Conservation (phyloP, 1,140 invertebrate species). For the Tyrophagus putrescentiae region DNA sequence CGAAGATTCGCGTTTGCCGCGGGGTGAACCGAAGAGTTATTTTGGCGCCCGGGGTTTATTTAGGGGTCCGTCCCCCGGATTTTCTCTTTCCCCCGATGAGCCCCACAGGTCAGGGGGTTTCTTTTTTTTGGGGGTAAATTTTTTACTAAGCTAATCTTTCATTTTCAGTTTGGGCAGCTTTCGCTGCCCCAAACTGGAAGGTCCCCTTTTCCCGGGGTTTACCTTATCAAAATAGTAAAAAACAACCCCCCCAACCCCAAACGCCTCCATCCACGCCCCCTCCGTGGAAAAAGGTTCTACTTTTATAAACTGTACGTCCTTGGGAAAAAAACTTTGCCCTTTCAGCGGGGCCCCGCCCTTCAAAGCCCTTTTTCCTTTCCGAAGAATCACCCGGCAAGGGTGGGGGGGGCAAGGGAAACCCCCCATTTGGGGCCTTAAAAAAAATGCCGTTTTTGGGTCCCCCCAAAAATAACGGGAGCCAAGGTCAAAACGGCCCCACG, state of each 20-base stretch:
- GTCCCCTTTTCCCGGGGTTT: not conserved
- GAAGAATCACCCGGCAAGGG: not conserved
- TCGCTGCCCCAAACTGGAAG: not conserved
- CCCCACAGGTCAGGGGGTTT: too few relatives aligned
- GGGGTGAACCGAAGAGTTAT: conserved; percentile 19
- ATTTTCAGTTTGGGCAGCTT: conserved; percentile 15
- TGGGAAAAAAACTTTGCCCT: conserved; percentile 28
- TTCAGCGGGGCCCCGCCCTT: conserved; percentile 28
- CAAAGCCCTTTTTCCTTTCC: conserved; percentile 12
- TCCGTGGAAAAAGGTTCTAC: conserved; percentile 21
- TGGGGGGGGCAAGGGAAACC: not conserved
- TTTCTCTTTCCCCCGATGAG: conserved; percentile 16
- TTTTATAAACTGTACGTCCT: conserved; percentile 21
- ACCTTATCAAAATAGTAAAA: too few relatives aligned
- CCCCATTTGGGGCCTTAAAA: not conserved
- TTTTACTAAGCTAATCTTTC: too few relatives aligned
- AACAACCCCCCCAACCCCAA: conserved; percentile 10
- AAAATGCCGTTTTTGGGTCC: not conserved
- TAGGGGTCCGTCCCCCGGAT: not conserved
- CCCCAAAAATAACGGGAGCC: not conserved
- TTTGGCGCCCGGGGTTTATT: conserved; percentile 16
- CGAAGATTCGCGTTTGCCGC: not conserved
- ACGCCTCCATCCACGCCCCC: conserved; percentile 23
- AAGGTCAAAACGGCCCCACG: not conserved
- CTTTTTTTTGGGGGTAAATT: too few relatives aligned